A percentile compares a stretch with the other conserved stretches of the same genome.
phyloP scores from a whole-genome alignment of 2,797 vertebrate species.

The Sebastes oblongus region DNA sequence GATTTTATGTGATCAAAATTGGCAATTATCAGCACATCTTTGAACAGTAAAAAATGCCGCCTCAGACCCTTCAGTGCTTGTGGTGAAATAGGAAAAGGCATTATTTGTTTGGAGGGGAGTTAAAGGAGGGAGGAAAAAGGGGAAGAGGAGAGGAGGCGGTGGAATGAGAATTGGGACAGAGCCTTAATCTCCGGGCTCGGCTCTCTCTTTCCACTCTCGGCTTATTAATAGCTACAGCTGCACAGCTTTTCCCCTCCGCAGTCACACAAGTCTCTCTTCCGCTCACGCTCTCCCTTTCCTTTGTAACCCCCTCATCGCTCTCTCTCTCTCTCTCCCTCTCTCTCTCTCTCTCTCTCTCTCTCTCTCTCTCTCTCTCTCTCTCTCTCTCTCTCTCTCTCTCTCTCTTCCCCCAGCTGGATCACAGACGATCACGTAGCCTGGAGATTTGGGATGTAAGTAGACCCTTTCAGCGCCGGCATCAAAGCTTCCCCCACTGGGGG shows the following conservation, averaged over 20 bases:
- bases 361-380: constrained; percentile 44
- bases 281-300: constrained; percentile 67
- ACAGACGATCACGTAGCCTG: constrained; percentile 86
- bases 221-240: constrained; percentile 83
- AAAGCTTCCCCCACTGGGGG: constrained; percentile 73
- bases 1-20: constrained; percentile 67
- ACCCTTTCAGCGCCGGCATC: constrained; percentile 82
- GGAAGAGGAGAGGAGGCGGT: constrained; percentile 60
- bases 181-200: constrained; percentile 75
- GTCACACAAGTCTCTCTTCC: constrained; percentile 73
- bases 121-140: constrained; percentile 48
- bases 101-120: constrained; percentile 67
- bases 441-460: constrained; percentile 90
- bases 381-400: constrained; percentile 47
- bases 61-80: constrained; percentile 5
- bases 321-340: constrained; percentile 47
- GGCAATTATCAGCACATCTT: constrained; percentile 78
- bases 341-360: constrained; percentile 44
- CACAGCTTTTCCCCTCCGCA: constrained; percentile 69
- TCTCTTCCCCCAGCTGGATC: constrained; percentile 83
- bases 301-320: constrained; percentile 66
- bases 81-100: constrained; percentile 41
- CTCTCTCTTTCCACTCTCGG: constrained; percentile 73
- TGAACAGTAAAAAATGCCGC: constrained; percentile 46
- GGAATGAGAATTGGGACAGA: constrained; percentile 79